Percentiles rank a stretch among this genome's conserved stretches.
These are phyloP conservation scores for Noctua comes DNA, from an alignment of 2,888 invertebrate species.

Conservation along the genomic window DNA sequence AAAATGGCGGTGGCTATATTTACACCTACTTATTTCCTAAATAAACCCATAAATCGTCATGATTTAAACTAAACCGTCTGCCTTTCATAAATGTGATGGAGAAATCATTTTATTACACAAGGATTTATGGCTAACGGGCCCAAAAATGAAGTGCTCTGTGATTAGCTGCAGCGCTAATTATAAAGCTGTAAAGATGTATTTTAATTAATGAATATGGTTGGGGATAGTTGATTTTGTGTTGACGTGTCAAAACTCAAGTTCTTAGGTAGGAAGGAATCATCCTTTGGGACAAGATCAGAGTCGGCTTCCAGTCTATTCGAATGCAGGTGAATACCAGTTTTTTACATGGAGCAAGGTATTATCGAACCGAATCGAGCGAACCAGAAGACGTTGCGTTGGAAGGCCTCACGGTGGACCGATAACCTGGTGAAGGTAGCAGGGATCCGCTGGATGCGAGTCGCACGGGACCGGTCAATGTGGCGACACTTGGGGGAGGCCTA, in stretches of 20 bases:
- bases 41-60: constrained; percentile 63
- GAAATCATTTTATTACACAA: constrained; percentile 51
- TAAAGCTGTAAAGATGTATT: constrained; percentile 38
- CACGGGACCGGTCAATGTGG: no score
- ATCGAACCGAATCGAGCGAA: no score
- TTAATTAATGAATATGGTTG: constrained; percentile 26
- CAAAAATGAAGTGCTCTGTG: constrained; percentile 33
- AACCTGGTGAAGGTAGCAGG: no score
- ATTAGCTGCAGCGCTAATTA: constrained; percentile 57
- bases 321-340: no score
- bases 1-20: constrained; percentile 59
- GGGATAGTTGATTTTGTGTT: constrained; percentile 10
- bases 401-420: no score
- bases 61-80: constrained; percentile 54
- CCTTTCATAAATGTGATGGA: constrained; percentile 44
- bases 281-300: no score
- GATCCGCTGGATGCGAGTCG: no score
- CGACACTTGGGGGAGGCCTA: no score
- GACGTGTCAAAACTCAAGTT: neutral
- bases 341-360: no score
- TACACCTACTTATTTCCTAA: constrained; percentile 46
- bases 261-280: no score
- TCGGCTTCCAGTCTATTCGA: no score
- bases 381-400: no score
- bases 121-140: constrained; percentile 44